Conservation (phyloP, 2,113 vertebrate species). For the Raphicerus campestris region DNA sequence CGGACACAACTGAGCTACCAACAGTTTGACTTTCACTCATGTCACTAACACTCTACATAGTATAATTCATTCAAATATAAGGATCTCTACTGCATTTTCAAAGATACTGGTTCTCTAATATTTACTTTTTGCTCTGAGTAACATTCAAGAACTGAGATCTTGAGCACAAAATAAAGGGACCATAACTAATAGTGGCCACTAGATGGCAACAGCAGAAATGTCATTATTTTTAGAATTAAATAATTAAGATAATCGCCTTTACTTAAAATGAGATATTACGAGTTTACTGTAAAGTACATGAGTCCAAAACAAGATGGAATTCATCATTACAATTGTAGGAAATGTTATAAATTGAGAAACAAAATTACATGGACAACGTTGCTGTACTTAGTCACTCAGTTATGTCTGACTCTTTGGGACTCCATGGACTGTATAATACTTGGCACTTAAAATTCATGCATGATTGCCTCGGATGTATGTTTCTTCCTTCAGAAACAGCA, state of each 20-base stretch:
- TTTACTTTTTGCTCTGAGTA: neutral
- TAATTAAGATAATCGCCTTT: neutral
- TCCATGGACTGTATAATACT: neutral
- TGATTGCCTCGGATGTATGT: neutral
- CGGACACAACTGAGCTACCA: neutral
- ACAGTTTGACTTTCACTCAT: neutral
- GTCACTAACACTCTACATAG: neutral
- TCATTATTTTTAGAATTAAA: neutral
- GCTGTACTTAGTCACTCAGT: neutral
- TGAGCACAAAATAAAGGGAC: neutral
- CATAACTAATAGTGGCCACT: constrained; percentile 33
- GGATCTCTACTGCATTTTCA: neutral
- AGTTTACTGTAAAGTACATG: neutral
- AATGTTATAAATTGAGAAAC: neutral
- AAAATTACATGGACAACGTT: neutral
- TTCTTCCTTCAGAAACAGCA: neutral
- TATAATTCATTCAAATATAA: neutral
- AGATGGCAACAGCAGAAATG: constrained; percentile 47
- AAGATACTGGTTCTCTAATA: neutral
- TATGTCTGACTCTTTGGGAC: neutral
- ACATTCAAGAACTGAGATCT: neutral
- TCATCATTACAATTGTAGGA: neutral
- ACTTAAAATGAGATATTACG: constrained; percentile 21
- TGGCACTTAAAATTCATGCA: neutral
- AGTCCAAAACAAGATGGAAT: neutral